Percentiles rank a stretch among this genome's conserved stretches.
Evolutionary conservation across 37 sponge, comb jelly and placozoan genomes (phyloP).

Genomic region (Agelas oroides): DNA sequence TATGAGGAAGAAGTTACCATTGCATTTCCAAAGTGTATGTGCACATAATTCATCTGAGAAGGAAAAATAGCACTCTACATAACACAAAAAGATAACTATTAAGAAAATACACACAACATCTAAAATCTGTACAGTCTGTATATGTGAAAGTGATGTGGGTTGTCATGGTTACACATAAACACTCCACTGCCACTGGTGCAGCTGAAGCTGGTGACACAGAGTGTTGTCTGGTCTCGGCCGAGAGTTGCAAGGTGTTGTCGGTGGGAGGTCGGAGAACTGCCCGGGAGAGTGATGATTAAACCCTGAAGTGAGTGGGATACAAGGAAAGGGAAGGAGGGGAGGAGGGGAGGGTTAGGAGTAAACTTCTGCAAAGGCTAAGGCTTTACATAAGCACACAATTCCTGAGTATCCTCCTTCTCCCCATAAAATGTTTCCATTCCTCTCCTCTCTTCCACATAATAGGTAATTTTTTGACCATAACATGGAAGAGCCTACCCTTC

Average conservation of each 20-base stretch:
- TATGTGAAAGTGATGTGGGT: conserved; percentile 62
- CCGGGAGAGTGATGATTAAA: conserved; percentile 46
- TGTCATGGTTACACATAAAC: conserved; percentile 47
- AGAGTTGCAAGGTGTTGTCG: conserved; percentile 47
- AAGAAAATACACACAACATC: neutral
- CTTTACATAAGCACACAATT: too few relatives aligned
- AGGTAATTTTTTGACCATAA: too few relatives aligned
- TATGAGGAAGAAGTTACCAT: too few relatives aligned
- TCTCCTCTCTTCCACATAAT: too few relatives aligned
- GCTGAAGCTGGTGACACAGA: conserved; percentile 69
- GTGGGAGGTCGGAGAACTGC: neutral
- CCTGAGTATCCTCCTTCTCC: too few relatives aligned
- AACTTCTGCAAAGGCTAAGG: too few relatives aligned
- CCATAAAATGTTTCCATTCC: too few relatives aligned
- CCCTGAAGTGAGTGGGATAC: conserved; percentile 35
- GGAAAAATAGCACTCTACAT: too few relatives aligned
- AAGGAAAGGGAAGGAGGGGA: neutral
- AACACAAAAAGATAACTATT: too few relatives aligned
- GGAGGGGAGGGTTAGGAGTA: neutral
- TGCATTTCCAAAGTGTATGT: too few relatives aligned
- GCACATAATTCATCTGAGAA: too few relatives aligned
- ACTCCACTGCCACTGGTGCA: conserved; percentile 32
- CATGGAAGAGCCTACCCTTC: too few relatives aligned
- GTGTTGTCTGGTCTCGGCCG: neutral
- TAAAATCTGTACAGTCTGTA: conserved; percentile 49